Percentiles rank a stretch among this genome's conserved stretches.
Evolutionary conservation across 2,113 vertebrate genomes (phyloP).

Genomic region (Chiloscyllium plagiosum): DNA sequence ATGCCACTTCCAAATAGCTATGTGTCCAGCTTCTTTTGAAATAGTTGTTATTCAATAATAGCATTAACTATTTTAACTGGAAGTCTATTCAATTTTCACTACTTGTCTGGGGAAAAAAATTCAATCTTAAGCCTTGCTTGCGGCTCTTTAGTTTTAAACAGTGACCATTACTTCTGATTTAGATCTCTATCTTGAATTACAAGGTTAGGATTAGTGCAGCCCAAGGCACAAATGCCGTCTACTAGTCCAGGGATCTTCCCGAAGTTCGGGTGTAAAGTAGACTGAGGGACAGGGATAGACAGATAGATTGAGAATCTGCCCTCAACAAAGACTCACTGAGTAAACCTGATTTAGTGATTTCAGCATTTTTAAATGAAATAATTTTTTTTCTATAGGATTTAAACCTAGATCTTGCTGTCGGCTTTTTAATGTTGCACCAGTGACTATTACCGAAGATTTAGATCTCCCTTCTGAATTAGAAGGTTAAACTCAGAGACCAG

Average conservation of each 20-base stretch:
- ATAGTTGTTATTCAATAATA: background rate
- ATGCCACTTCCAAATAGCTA: background rate
- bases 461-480: background rate
- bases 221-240: background rate
- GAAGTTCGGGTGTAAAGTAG: background rate
- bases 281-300: background rate
- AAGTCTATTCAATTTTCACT: background rate
- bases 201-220: background rate
- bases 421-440: conserved; percentile 27
- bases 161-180: conserved; percentile 5
- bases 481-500: background rate
- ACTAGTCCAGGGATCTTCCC: background rate
- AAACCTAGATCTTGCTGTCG: conserved; percentile 21
- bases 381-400: background rate
- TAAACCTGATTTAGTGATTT: conserved; percentile 20
- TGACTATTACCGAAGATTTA: conserved; percentile 11
- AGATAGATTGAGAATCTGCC: background rate
- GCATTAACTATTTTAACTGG: background rate
- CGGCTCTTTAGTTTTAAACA: conserved; percentile 9
- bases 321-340: background rate
- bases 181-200: conserved; percentile 8
- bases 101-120: background rate
- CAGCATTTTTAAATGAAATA: background rate
- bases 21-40: background rate
- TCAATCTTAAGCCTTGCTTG: conserved; percentile 15